Evolutionary conservation across 2,888 invertebrate genomes (phyloP).

Genomic region (Entomobrya proxima): DNA sequence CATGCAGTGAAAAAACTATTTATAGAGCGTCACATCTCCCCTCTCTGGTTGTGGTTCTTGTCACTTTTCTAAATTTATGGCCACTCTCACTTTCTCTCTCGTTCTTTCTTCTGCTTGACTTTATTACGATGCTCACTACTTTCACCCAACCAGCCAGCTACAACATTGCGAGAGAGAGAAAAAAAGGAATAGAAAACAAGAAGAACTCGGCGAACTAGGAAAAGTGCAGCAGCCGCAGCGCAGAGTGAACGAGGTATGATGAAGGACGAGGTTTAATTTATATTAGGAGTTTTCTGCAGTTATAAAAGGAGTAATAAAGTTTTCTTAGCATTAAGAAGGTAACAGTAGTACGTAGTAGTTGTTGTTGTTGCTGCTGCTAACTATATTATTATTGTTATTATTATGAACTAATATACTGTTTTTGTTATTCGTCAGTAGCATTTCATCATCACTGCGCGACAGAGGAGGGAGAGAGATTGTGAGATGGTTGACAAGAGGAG

Average conservation of each 20-base stretch:
- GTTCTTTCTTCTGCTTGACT: too few species aligned
- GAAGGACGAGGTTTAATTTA: too few species aligned
- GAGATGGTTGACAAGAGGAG: too few species aligned
- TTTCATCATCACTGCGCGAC: background rate
- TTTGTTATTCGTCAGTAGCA: background rate
- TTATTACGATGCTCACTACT: background rate
- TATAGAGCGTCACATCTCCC: conserved; percentile 24
- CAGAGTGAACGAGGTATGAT: too few species aligned
- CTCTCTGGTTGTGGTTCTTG: background rate
- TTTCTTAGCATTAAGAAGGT: conserved; percentile 36
- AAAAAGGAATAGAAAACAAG: background rate
- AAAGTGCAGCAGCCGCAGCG: too few species aligned
- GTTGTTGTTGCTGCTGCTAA: background rate
- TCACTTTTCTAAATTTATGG: conserved; percentile 24
- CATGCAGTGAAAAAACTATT: too few species aligned
- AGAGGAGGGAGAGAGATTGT: background rate
- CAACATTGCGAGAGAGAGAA: background rate
- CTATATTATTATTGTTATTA: background rate
- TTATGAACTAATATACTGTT: conserved; percentile 19
- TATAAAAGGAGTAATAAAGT: background rate
- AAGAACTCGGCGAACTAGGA: too few species aligned
- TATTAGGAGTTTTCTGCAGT: background rate
- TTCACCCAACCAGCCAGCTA: background rate
- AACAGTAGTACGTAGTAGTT: conserved; percentile 10
- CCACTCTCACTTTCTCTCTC: too few species aligned